Conservation (phyloP, 1,140 invertebrate species). For the Pogonomyrmex californicus region DNA sequence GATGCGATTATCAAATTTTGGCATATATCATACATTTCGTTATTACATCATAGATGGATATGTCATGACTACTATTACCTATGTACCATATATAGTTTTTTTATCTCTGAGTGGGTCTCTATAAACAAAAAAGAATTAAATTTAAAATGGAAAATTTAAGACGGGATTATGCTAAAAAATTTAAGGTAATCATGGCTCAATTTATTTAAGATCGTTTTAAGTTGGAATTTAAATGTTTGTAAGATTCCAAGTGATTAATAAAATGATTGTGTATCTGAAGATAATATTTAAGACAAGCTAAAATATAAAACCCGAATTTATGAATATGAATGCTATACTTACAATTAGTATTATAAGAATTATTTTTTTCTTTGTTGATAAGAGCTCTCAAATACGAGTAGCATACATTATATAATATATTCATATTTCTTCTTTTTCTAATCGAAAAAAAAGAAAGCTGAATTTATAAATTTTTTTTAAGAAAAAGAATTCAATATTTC, state of each 20-base stretch:
- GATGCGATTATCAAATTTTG: no score
- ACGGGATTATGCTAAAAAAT: neutral
- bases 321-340: neutral
- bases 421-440: neutral
- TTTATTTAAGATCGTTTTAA: neutral
- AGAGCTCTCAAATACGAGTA: neutral
- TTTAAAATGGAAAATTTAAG: neutral
- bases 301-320: neutral
- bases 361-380: neutral
- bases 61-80: no score
- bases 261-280: neutral
- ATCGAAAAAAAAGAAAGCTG: neutral
- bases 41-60: no score
- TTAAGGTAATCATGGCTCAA: neutral
- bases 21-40: no score
- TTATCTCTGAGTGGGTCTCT: no score
- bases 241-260: neutral
- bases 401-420: neutral
- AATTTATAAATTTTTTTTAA: neutral
- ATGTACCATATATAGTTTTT: no score
- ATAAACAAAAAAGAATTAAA: neutral
- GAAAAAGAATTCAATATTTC: neutral
- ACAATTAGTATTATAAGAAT: neutral
- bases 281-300: neutral
- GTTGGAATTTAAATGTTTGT: neutral